Conservation (phyloP, 2,797 vertebrate genomes). For the Chaunax sp. region DNA sequence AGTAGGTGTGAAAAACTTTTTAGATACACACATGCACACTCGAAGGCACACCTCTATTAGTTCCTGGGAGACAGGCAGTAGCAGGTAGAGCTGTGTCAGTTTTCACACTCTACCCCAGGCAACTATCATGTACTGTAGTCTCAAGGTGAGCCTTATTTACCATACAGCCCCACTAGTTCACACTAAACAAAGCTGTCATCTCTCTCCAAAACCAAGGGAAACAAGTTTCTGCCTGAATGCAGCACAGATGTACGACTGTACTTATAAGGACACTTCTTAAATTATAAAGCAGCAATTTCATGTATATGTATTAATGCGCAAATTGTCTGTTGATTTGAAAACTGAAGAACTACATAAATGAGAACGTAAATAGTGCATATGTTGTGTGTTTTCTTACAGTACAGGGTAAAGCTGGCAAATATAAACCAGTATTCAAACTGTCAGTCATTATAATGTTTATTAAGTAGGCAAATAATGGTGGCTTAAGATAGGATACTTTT, state of each 20-base stretch:
- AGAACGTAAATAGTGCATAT: too few species aligned
- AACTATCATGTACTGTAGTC: constrained; percentile 25
- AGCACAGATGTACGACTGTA: neutral
- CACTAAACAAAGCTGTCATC: constrained; percentile 27
- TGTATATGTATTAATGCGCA: neutral
- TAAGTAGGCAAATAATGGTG: constrained; percentile 42
- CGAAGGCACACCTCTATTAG: constrained; percentile 13
- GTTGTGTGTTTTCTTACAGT: too few species aligned
- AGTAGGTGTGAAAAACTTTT: too few species aligned
- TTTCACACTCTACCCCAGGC: constrained; percentile 32
- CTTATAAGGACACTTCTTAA: neutral
- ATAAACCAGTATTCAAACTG: constrained; percentile 34
- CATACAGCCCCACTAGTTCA: constrained; percentile 32
- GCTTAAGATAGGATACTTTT: constrained; percentile 20
- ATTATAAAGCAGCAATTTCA: neutral
- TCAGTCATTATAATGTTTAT: constrained; percentile 31
- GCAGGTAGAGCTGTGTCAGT: constrained; percentile 61
- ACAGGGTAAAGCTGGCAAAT: too few species aligned
- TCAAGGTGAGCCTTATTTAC: constrained; percentile 26
- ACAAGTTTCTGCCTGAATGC: constrained; percentile 22
- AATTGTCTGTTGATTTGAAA: neutral
- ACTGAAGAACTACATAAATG: neutral
- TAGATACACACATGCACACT: neutral
- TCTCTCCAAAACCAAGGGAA: neutral
- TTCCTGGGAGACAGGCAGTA: constrained; percentile 56